Evolutionary conservation across 2,113 vertebrate genomes (phyloP).

Genomic region (Catharus bicknelli): DNA sequence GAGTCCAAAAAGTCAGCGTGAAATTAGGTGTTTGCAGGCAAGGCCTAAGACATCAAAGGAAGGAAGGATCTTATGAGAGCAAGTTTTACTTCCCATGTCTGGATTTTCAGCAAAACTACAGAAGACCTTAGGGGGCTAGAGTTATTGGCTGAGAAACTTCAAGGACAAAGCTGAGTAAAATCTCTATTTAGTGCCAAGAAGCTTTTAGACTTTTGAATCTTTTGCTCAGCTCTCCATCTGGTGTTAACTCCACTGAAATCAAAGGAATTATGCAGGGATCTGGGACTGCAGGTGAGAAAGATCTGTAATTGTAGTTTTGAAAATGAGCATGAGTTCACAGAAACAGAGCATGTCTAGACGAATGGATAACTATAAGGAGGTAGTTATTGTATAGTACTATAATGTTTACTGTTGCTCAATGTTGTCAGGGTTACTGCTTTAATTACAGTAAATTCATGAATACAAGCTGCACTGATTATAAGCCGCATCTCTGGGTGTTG

Average conservation of each 20-base stretch:
- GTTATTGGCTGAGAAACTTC: not conserved
- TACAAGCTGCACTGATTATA: too few species aligned
- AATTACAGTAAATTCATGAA: not conserved
- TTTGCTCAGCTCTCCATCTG: not conserved
- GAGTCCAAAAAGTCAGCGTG: not conserved
- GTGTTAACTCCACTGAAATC: not conserved
- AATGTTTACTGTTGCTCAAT: not conserved
- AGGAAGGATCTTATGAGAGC: not conserved
- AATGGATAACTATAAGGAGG: not conserved
- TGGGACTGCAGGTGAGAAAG: not conserved
- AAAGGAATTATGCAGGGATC: not conserved
- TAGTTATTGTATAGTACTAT: not conserved
- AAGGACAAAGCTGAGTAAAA: not conserved
- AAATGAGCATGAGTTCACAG: not conserved
- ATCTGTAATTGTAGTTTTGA: not conserved
- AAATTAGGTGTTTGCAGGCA: not conserved
- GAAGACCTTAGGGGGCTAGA: not conserved
- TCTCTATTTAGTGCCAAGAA: not conserved
- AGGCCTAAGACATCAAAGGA: not conserved
- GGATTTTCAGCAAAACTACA: not conserved
- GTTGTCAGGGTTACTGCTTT: not conserved
- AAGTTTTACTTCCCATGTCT: not conserved
- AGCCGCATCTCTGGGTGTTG: too few species aligned
- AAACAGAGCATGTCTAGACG: not conserved
- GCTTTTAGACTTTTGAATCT: not conserved